Percentiles rank a stretch among this genome's conserved stretches.
phyloP scores from a whole-genome alignment of 2,797 vertebrate species.

The Etheostoma perlongum region DNA sequence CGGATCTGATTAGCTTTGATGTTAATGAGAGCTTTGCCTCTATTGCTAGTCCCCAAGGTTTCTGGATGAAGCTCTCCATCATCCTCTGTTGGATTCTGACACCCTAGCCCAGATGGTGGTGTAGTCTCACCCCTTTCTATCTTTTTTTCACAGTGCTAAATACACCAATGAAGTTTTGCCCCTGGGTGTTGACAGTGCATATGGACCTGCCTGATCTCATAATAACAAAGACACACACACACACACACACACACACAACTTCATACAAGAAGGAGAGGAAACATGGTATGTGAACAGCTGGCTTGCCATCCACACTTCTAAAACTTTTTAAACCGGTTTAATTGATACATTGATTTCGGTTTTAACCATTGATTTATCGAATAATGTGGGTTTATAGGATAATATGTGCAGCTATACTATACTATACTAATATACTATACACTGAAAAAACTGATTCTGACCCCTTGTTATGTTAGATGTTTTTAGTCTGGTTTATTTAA shows the following conservation, averaged over 20 bases:
- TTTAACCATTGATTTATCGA: constrained; percentile 4
- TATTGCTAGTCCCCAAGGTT: constrained; percentile 67
- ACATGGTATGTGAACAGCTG: constrained; percentile 63
- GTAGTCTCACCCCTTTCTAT: constrained; percentile 61
- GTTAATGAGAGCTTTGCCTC: constrained; percentile 72
- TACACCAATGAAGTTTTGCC: constrained; percentile 64
- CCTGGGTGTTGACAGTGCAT: constrained; percentile 68
- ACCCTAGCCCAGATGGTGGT: constrained; percentile 76
- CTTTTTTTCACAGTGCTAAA: constrained; percentile 59
- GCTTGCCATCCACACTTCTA: constrained; percentile 43
- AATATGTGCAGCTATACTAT: not conserved
- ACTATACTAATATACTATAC: too few relatives aligned
- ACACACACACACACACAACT: constrained; percentile 44
- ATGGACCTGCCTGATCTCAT: constrained; percentile 76
- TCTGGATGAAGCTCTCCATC: constrained; percentile 71
- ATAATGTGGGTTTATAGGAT: not conserved
- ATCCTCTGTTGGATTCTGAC: constrained; percentile 74
- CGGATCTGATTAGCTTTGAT: constrained; percentile 74
- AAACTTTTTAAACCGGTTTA: constrained; percentile 47
- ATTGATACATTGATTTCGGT: constrained; percentile 42
- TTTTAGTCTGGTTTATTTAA: too few relatives aligned
- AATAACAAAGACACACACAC: constrained; percentile 50
- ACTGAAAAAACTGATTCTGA: too few relatives aligned
- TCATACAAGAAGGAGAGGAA: constrained; percentile 51
- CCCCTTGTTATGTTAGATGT: too few relatives aligned